Evolutionary conservation across 2,797 vertebrate species (phyloP), one percentile per base, ranked within the genome.

Genomic region (Siniperca scherzeri): DNA sequence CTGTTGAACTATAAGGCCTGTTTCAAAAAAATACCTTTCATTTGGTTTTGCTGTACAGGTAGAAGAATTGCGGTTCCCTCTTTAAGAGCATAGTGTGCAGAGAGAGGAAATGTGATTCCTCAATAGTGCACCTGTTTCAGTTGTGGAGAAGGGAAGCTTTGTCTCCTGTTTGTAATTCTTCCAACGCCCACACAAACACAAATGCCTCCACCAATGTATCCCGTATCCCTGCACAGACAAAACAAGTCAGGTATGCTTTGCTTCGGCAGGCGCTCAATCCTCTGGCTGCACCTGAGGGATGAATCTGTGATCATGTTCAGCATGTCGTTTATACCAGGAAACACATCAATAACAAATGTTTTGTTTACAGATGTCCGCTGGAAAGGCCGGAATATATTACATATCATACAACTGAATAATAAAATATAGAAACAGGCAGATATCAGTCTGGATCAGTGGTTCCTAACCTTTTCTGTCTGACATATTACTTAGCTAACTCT

Each of bases 161-260:
- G 90, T 92, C 82, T 91, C 62, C 69, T 89, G 85, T 87, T 89
- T 92, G 91, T 88, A 82, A 83, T 88, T 88, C 77, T 84, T 87
- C 78, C 52, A 78, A 83, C 89, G 42, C 87, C 91, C 80, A 92
- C 92, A 82, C 89, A 88, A 55, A 76, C 80, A 64, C 80, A 73
- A 78, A 82, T 77, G 79, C 87, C 82, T 85, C 76, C 66, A 44
- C 71, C 66, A 19, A 64, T 81, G 70, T 57, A 81, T 89, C 87
- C 81, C 72, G 46, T 78, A 68, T 84, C 79, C 67, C 73, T 42
- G 78, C 50, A 21, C 75, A 82, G 88, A 84, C 82, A 85, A 69
- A 90, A 91, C 87, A 62, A 80, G 88, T 84, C 89, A 77, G 86
- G 88, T 84, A 91, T 82, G 86, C 73, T 82, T 81, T 55, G 48